Base-by-base conservation (phyloP, 2,888 invertebrate species). In the Mayetiola destructor region DNA sequence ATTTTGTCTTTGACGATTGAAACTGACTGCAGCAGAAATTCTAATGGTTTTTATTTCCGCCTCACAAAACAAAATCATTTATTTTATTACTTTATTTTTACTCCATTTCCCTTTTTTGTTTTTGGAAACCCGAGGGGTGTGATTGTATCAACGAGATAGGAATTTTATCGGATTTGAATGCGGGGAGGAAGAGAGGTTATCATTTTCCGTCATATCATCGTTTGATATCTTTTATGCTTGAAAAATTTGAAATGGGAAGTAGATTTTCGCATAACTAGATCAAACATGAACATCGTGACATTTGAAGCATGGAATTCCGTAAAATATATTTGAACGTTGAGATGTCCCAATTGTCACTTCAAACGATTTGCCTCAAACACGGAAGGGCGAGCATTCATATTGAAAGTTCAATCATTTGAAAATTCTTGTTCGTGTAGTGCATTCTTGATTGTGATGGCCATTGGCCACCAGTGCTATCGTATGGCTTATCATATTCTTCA, bases 11-110 rank as follows among this genome's bases (percentile, higher is more conserved):
- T n/a, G n/a, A n/a, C n/a, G n/a, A n/a, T n/a, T n/a, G n/a, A 48
- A 23, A 42, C 14, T 42, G 14, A 42, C 21, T 42, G 14, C 23
- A 42, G 2, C 23, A 42, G 23, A 48, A 48, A 48, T 27, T 27
- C 27, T 48, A 27, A 27, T 48, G 48, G n/a, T n/a, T n/a, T 48
- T 27, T 48, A 48, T 48, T 48, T 48, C 48, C 27, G 48, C 4
- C 16, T 48, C 27, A 27, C 27, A 48, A 48, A 48, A 48, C 48
- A n/a, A 14, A 23, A 23, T 23, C 23, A 23, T 48, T 23, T 48
- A 14, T 48, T 48, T 48, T 48, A 48, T 48, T 48, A 23, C 27
- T n/a, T 3, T 27, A 14, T 27, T 48, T 48, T n/a, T 27, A 27
- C 27, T 48, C 27, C 27, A 48, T 42, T 23, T 40, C 42, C 14